Percentiles rank a stretch among this genome's conserved stretches.
phyloP scores from a whole-genome alignment of 2,888 invertebrate species.

The Pammene fasciana region DNA sequence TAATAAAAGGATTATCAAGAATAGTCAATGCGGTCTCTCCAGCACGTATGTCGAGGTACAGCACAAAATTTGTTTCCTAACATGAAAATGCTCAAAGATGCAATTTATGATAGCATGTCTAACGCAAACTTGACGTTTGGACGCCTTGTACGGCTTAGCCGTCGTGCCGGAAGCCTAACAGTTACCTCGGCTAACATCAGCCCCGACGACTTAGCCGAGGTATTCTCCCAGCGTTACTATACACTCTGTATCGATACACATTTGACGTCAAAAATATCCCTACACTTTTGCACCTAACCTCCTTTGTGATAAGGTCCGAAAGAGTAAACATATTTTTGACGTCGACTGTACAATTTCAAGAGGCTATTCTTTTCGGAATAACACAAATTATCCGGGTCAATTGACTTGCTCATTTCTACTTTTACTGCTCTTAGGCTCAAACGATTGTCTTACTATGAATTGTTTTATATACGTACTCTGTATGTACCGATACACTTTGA shows the following conservation, averaged over 20 bases:
- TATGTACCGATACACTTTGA: too few species aligned
- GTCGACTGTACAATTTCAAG: slow-evolving; percentile 30
- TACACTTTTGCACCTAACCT: too few species aligned
- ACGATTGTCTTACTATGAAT: background rate
- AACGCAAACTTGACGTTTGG: slow-evolving; percentile 45
- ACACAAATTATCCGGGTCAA: slow-evolving; percentile 34
- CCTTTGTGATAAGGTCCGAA: too few species aligned
- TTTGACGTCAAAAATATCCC: too few species aligned
- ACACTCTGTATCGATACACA: slow-evolving; percentile 31
- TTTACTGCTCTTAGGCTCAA: background rate
- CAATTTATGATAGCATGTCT: slow-evolving; percentile 27
- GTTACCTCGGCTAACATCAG: slow-evolving; percentile 65
- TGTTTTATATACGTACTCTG: background rate
- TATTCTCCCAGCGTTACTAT: slow-evolving; percentile 67
- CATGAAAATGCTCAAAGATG: slow-evolving; percentile 17
- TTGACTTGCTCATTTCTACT: slow-evolving; percentile 2
- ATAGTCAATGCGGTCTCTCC: background rate
- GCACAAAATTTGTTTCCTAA: slow-evolving; percentile 1
- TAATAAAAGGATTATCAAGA: background rate
- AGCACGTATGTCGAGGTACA: background rate
- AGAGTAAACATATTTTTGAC: too few species aligned
- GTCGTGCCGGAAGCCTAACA: slow-evolving; percentile 61
- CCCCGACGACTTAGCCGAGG: slow-evolving; percentile 61
- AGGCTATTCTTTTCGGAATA: slow-evolving; percentile 29
- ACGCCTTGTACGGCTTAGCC: slow-evolving; percentile 44